Evolutionary conservation across 2,113 vertebrate species (phyloP), one percentile per base, ranked within the genome.

Genomic region (Rattus rattus): DNA sequence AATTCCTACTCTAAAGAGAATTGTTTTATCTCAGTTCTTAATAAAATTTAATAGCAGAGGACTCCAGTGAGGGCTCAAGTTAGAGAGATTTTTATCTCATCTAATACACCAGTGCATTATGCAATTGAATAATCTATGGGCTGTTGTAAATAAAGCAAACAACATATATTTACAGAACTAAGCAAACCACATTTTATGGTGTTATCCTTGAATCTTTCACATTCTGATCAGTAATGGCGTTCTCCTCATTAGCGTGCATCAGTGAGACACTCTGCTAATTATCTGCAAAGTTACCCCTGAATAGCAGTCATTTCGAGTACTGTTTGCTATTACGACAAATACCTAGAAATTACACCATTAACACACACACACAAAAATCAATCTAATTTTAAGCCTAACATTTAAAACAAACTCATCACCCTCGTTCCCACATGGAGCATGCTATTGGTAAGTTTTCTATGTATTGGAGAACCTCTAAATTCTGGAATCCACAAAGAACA

Each of bases 301-400:
- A 95, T 77, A 97, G 93, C 90, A 97, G 96, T 91, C 95, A 77
- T 97, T 97, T 97, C 54, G 80, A 97, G 72, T 90, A 90, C 83
- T 16, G 2, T 98, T 97, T 95, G 84, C 96, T 97, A 98, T 96
- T 97, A 97, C 97, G 96, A 97, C 92, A 97, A 97, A 97, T 97
- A 97, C 94, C 97, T 98, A 80, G 76, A 95, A 98, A 98, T 98
- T 95, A 95, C 92, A 93, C 96, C 85, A 93, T 97, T 95, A 96
- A 90, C 89, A 84, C 33, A 43, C 33, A 43, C 43, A 43, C 43
- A 43, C 2, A 98, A 97, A 95, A 72, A 72, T 97, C 95, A 93
- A 97, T 96, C 79, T 84, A 84, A 84, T 95, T 97, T 97, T 88
- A 97, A 97, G 47, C 54, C 30, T 43, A 93, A 67, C 67, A 88